Evolutionary conservation across 2,113 vertebrate species (phyloP).

Genomic region (Halichoeres trimaculatus): DNA sequence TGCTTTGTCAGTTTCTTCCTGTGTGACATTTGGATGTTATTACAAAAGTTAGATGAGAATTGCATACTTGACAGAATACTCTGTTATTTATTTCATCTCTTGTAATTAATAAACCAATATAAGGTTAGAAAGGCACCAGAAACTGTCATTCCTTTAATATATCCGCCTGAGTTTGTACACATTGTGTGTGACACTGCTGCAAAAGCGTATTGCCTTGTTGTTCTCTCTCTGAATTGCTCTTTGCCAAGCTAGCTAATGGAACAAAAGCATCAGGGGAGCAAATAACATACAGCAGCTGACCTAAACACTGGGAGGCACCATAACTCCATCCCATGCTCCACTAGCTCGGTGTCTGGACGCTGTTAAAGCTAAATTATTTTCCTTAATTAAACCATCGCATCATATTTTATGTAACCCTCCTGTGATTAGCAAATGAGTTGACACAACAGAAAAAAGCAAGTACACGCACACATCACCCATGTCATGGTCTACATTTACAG

Average conservation of each 20-base stretch:
- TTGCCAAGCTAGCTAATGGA: constrained; percentile 29
- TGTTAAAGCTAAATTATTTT: constrained; percentile 34
- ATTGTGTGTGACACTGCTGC: constrained; percentile 16
- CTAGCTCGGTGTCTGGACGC: constrained; percentile 16
- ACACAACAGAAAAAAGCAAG: neutral
- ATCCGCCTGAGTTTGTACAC: neutral
- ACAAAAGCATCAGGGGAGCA: constrained; percentile 34
- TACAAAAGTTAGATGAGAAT: neutral
- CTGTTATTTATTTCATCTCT: neutral
- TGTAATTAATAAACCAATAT: neutral
- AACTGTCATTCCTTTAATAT: neutral
- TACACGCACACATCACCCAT: neutral
- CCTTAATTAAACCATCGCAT: constrained; percentile 43
- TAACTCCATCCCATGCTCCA: constrained; percentile 48
- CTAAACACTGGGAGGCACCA: constrained; percentile 55
- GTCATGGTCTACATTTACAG: neutral
- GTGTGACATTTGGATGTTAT: neutral
- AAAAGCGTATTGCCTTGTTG: no score
- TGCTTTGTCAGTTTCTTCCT: constrained; percentile 1
- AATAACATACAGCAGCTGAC: constrained; percentile 58
- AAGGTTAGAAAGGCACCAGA: no score
- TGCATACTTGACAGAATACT: neutral
- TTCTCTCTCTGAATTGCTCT: constrained; percentile 18
- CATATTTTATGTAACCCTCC: constrained; percentile 19
- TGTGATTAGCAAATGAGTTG: neutral